A percentile compares a stretch with the other conserved stretches of the same genome.
Conservation (phyloP, 2,113 vertebrate species). For the Platichthys flesus region DNA sequence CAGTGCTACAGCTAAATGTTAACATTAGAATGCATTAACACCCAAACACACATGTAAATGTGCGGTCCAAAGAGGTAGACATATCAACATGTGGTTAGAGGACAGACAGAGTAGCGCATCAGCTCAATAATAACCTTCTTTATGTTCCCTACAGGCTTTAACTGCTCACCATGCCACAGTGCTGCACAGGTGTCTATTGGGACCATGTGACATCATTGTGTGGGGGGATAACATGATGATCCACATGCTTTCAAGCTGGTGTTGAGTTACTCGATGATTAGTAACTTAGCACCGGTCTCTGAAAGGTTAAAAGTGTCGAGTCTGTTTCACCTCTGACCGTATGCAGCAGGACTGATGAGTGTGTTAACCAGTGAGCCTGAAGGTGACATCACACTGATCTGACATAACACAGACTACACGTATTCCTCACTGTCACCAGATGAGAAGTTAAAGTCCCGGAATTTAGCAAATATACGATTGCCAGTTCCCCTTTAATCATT, state of each 20-base stretch:
- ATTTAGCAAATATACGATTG: not conserved
- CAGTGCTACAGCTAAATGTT: too few species aligned
- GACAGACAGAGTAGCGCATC: too few species aligned
- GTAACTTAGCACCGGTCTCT: conserved; percentile 6
- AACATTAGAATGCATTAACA: too few species aligned
- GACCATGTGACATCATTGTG: not conserved
- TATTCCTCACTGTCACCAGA: too few species aligned
- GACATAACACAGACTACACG: too few species aligned
- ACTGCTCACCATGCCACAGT: not conserved
- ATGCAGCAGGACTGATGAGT: not conserved
- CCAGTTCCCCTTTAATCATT: not conserved
- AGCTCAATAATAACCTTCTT: not conserved
- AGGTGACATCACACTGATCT: too few species aligned
- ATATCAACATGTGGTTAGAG: too few species aligned
- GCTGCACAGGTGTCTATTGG: not conserved
- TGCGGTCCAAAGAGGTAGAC: too few species aligned
- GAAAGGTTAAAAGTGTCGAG: not conserved
- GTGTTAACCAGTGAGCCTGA: not conserved
- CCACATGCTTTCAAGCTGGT: not conserved
- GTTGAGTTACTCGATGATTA: not conserved
- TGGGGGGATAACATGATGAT: not conserved
- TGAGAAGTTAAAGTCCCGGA: not conserved
- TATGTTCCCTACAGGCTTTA: not conserved
- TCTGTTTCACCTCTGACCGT: conserved; percentile 6
- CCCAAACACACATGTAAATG: too few species aligned